These are phyloP conservation scores for Empidonax traillii DNA, from an alignment of 2,113 vertebrate species.

Conservation along the genomic window DNA sequence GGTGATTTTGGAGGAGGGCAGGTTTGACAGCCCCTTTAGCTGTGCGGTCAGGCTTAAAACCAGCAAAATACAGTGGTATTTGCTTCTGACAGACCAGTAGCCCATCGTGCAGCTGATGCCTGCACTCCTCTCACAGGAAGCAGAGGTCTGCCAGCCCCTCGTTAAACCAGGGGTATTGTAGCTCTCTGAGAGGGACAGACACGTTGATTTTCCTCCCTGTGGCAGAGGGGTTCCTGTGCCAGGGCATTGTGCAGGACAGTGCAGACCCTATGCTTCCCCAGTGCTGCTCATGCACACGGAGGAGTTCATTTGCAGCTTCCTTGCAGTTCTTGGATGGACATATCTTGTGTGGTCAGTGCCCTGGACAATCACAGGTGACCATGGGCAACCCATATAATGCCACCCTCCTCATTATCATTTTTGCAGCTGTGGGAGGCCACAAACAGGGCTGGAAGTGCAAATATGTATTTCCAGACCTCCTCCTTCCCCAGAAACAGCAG, in stretches of 20 bases:
- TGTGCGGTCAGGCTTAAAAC: neutral
- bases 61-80: neutral
- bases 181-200: neutral
- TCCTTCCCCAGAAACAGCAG: neutral
- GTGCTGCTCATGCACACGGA: accelerated
- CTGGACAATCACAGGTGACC: neutral
- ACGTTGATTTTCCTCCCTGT: neutral
- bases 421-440: neutral
- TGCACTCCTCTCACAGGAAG: neutral
- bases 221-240: neutral
- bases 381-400: neutral
- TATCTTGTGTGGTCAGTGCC: neutral
- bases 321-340: neutral
- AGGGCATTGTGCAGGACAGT: accelerated
- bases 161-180: neutral
- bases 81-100: neutral
- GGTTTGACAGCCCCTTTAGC: neutral
- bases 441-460: neutral
- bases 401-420: neutral
- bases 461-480: neutral
- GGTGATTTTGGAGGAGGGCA: neutral
- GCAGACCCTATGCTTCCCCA: accelerated
- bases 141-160: neutral
- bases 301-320: neutral
- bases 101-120: neutral